A percentile compares a stretch with the other conserved stretches of the same genome.
Evolutionary conservation across 2,797 vertebrate genomes (phyloP).

Genomic region (Artibeus lituratus): DNA sequence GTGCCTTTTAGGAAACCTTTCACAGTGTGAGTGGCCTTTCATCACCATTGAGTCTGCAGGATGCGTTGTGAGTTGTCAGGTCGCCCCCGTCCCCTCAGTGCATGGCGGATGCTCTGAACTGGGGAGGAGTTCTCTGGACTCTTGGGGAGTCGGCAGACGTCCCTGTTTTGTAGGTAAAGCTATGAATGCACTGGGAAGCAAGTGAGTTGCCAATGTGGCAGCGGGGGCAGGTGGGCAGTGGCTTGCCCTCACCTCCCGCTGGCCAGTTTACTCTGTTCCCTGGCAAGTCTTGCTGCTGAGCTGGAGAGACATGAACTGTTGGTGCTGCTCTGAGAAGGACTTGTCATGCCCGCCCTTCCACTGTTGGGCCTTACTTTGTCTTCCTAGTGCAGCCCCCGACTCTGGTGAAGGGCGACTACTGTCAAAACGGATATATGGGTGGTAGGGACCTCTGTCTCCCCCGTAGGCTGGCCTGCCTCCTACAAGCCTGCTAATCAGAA

Average conservation of each 20-base stretch:
- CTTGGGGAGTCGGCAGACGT: background rate
- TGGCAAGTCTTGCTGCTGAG: background rate
- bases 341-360: background rate
- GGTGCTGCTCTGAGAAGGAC: background rate
- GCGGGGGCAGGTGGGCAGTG: background rate
- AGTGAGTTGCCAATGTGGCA: background rate
- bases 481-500: background rate
- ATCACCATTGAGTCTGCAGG: background rate
- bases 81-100: background rate
- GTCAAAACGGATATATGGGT: background rate
- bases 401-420: background rate
- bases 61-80: background rate
- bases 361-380: background rate
- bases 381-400: background rate
- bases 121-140: background rate
- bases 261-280: background rate
- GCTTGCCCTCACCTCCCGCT: too few relatives aligned
- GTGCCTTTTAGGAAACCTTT: constrained; percentile 6
- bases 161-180: background rate
- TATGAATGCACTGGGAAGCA: background rate
- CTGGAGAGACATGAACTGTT: background rate
- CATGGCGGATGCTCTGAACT: background rate
- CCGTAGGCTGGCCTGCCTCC: background rate
- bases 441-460: background rate
- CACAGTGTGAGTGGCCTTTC: constrained; percentile 40